Conservation (phyloP, 2,113 vertebrate species). For the Brachypodius melanocephalos region DNA sequence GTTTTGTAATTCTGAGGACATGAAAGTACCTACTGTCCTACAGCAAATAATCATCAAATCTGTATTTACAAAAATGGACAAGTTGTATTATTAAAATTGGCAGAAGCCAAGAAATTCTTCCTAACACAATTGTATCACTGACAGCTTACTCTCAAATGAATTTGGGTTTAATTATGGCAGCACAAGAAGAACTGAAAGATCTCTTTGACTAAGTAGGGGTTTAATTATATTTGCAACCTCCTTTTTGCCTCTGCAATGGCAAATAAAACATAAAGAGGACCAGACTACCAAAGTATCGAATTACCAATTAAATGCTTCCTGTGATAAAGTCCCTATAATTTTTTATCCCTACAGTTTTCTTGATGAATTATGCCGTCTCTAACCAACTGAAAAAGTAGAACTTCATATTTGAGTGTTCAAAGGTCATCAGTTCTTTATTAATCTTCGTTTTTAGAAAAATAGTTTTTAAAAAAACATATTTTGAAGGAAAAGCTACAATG, state of each 20-base stretch:
- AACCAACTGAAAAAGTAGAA: not conserved
- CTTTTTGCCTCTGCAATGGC: not conserved
- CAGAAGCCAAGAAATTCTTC: constrained; percentile 20
- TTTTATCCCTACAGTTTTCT: not conserved
- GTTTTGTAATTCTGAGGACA: constrained; percentile 14
- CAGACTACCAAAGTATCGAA: not conserved
- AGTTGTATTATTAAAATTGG: constrained; percentile 18
- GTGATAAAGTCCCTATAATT: not conserved
- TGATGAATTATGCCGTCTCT: not conserved
- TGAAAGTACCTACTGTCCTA: constrained; percentile 21
- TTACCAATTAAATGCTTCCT: not conserved
- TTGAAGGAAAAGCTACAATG: not conserved
- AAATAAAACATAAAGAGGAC: constrained; percentile 18
- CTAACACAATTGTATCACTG: constrained; percentile 38
- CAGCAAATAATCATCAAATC: constrained; percentile 21
- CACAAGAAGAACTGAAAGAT: constrained; percentile 27
- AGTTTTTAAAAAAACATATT: not conserved
- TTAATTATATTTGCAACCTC: constrained; percentile 34
- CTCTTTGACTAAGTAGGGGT: constrained; percentile 22
- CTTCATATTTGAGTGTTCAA: not conserved
- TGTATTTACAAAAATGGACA: constrained; percentile 34
- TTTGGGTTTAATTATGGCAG: constrained; percentile 50
- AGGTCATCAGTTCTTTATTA: not conserved
- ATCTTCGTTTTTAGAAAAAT: not conserved
- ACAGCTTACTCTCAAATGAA: constrained; percentile 43